Evolutionary conservation across 2,797 vertebrate genomes (phyloP).

Genomic region (Antrozous pallidus): DNA sequence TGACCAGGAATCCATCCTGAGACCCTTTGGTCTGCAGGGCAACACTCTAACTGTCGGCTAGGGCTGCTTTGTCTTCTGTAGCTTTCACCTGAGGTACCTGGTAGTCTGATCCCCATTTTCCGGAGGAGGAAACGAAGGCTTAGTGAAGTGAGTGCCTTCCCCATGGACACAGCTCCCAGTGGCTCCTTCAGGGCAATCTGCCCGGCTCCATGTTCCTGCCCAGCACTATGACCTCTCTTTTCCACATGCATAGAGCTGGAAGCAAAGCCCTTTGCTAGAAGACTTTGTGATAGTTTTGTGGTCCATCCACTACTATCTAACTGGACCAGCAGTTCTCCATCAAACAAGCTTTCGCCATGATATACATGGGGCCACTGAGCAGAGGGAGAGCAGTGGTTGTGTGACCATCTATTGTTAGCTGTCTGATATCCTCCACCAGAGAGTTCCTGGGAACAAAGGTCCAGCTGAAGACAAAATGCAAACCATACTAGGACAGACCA

Average conservation of each 20-base stretch:
- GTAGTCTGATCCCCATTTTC: neutral
- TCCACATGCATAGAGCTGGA: neutral
- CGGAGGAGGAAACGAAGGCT: neutral
- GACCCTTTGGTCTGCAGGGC: too few relatives aligned
- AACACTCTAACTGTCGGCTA: too few relatives aligned
- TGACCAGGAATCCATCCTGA: too few relatives aligned
- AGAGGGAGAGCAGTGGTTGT: neutral
- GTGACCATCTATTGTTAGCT: neutral
- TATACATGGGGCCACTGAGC: fast-evolving
- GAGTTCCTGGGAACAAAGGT: neutral
- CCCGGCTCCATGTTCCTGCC: neutral
- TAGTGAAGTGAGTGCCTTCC: neutral
- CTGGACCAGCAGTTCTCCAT: neutral
- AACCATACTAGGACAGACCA: neutral
- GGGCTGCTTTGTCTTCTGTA: neutral
- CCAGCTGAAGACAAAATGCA: neutral
- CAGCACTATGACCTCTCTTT: neutral
- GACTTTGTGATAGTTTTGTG: neutral
- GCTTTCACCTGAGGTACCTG: neutral
- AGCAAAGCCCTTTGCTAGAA: neutral
- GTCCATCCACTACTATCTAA: neutral
- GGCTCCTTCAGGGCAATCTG: neutral
- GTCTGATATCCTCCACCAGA: neutral
- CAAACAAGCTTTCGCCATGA: neutral
- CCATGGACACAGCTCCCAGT: neutral